These are phyloP conservation scores for Pimpla rufipes DNA, from an alignment of 2,888 invertebrate genomes.

Conservation along the genomic window DNA sequence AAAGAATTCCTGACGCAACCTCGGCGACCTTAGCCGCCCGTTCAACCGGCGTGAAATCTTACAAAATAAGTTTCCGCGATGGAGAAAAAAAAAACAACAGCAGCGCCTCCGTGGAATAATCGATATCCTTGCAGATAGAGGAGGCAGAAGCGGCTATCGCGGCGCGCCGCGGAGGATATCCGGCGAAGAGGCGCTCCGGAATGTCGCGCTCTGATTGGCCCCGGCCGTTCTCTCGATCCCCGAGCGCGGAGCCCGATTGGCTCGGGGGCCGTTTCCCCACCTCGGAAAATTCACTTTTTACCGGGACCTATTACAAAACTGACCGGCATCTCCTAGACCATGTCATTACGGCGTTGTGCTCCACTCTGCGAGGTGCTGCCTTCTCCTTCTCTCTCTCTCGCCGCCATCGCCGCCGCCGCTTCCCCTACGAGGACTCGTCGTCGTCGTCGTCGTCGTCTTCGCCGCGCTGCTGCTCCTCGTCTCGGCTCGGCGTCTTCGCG, in stretches of 20 bases:
- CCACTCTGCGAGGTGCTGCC: conserved; percentile 80
- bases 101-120: background rate
- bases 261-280: conserved; percentile 83
- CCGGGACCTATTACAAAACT: conserved; percentile 84
- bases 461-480: conserved; percentile 59
- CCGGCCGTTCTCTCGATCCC: conserved; percentile 59
- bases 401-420: conserved; percentile 56
- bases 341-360: conserved; percentile 85
- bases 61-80: conserved; percentile 1
- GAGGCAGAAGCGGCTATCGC: background rate
- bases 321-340: conserved; percentile 85
- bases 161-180: conserved; percentile 59
- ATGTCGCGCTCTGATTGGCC: conserved; percentile 83
- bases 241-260: conserved; percentile 79
- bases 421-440: conserved; percentile 57
- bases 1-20: background rate
- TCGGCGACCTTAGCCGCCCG: background rate
- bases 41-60: background rate
- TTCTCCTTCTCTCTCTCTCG: conserved; percentile 54
- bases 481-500: conserved; percentile 39
- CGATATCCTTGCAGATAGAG: conserved; percentile 8
- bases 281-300: conserved; percentile 85
- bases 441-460: conserved; percentile 57
- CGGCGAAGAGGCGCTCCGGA: conserved; percentile 76
- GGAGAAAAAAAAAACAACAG: background rate